Conservation (phyloP, 2,113 vertebrate species). For the Diadophis punctatus region DNA sequence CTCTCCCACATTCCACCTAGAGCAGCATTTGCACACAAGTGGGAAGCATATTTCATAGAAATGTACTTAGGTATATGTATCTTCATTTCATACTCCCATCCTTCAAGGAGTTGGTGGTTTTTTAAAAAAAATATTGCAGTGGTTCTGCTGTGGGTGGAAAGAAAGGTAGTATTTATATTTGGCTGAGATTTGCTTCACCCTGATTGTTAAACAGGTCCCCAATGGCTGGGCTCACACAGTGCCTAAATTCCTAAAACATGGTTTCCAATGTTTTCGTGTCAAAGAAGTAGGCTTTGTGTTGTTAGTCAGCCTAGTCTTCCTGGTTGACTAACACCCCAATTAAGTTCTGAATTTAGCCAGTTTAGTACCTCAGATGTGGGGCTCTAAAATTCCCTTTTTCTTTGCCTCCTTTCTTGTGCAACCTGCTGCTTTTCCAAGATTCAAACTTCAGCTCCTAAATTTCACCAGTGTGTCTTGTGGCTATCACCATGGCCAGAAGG, state of each 20-base stretch:
- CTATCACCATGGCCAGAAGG: background rate
- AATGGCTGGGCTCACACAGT: background rate
- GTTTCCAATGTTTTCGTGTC: background rate
- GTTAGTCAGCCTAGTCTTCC: background rate
- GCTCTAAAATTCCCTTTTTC: background rate
- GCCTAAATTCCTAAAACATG: background rate
- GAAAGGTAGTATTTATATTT: background rate
- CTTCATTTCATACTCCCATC: background rate
- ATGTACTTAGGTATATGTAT: background rate
- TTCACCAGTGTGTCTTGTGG: background rate
- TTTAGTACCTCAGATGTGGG: background rate
- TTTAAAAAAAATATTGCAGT: background rate
- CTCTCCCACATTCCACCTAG: background rate
- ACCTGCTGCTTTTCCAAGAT: background rate
- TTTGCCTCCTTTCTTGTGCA: background rate
- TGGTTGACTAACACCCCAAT: background rate
- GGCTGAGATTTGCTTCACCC: background rate
- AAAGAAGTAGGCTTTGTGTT: background rate
- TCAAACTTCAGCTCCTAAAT: background rate
- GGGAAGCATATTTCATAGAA: background rate
- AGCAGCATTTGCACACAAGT: background rate
- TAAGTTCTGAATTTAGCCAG: background rate
- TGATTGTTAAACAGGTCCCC: background rate
- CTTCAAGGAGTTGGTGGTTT: background rate
- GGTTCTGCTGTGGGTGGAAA: background rate